Evolutionary conservation across 2,888 invertebrate genomes (phyloP).

Genomic region (Ormia ochracea): DNA sequence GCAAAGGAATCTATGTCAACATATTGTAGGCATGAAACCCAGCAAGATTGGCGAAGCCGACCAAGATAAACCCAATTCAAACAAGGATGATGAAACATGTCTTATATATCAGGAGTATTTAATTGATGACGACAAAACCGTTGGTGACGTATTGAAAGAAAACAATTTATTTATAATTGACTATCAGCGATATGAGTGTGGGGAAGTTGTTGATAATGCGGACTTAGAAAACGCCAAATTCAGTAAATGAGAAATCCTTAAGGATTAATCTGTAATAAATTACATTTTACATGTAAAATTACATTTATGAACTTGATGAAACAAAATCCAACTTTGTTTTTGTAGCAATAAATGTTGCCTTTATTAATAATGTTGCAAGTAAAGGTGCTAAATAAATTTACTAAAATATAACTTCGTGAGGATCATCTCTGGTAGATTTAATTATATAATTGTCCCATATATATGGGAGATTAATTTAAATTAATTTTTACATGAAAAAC

Average conservation of each 20-base stretch:
- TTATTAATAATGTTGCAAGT: too few species aligned
- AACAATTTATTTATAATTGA: constrained; percentile 84
- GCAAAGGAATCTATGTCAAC: constrained; percentile 90
- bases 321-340: too few species aligned
- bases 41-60: constrained; percentile 83
- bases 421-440: too few species aligned
- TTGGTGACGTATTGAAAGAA: constrained; percentile 84
- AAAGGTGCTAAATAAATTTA: too few species aligned
- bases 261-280: neutral
- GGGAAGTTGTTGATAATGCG: constrained; percentile 79
- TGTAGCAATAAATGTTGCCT: too few species aligned
- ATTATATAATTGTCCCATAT: too few species aligned
- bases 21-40: constrained; percentile 93
- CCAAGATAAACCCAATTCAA: constrained; percentile 80
- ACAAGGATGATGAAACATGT: constrained; percentile 86
- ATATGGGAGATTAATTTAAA: too few species aligned
- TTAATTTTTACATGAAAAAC: too few species aligned
- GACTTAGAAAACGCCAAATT: constrained; percentile 68
- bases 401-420: too few species aligned
- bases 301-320: too few species aligned
- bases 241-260: constrained; percentile 65
- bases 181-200: constrained; percentile 92
- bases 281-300: too few species aligned
- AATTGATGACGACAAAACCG: constrained; percentile 84
- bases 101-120: constrained; percentile 93